Evolutionary conservation across 2,113 vertebrate genomes (phyloP), one percentile per base, ranked within the genome.

Genomic region (Hystrix brachyura): DNA sequence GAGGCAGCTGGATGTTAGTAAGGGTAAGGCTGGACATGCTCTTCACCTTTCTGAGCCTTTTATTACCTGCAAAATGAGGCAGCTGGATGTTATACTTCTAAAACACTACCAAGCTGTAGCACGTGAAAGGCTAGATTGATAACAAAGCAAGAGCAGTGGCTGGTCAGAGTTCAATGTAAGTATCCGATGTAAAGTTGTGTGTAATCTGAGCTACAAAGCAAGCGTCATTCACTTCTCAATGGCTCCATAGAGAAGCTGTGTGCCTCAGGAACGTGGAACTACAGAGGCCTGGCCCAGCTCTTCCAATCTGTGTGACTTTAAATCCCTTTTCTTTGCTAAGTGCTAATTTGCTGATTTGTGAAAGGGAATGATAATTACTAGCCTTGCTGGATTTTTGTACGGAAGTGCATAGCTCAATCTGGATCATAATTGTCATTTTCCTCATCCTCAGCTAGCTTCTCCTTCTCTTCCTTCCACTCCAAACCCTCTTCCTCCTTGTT

Each of bases 101-200:
- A 62, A 51, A 55, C 11, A 0, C n/a, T 9, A 6, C 0, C 6
- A 48, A 1, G 53, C 12, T 7, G 17, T 0, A 6, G 51, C n/a
- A 1, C 71, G 29, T 32, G 7, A 32, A 67, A 93, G 57, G 34
- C 19, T 43, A 78, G 23, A 23, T 3, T 11, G 27, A 46, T 53
- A 87, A 23, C 23, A 38, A 81, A 81, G 59, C 25, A 67, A 87
- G 82, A 34, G 78, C n/a, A n/a, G 6, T 15, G n/a, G 29, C 13
- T 32, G 2, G 5, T 29, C 14, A 3, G 19, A 8, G 46, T 85
- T 64, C 46, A 64, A 14, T 0, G 1, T n/a, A 23, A 87, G 32
- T 34, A 51, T 7, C 14, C 74, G 51, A 3, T 78, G 74, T 18
- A 64, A 46, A 38, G 15, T 2, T 89, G 12, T 48, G n/a, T 43